phyloP scores from a whole-genome alignment of 2,888 invertebrate species.

The Ischnus inquisitorius region DNA sequence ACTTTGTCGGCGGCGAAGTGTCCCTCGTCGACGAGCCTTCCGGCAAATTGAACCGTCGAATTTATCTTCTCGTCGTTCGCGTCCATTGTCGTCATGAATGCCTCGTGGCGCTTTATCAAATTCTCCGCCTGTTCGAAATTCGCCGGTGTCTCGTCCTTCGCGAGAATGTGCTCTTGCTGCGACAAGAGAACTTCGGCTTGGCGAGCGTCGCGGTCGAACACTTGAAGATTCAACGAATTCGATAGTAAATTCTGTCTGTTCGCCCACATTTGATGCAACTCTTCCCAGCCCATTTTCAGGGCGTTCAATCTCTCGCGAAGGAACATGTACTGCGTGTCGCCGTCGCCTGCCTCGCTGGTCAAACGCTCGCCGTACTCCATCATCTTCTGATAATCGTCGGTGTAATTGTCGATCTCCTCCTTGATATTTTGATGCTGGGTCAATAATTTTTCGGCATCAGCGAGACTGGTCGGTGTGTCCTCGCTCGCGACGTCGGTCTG shows the following conservation, averaged over 20 bases:
- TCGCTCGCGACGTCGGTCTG: slow-evolving; percentile 99
- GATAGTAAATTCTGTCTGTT: slow-evolving; percentile 97
- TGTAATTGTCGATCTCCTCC: slow-evolving; percentile 99
- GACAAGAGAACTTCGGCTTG: slow-evolving; percentile 99
- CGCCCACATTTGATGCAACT: slow-evolving; percentile 99
- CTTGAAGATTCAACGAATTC: slow-evolving; percentile 97
- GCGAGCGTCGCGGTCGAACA: slow-evolving; percentile 98
- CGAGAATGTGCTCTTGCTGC: slow-evolving; percentile 98
- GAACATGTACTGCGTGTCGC: slow-evolving; percentile 99
- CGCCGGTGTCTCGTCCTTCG: slow-evolving; percentile 97
- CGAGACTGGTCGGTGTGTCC: slow-evolving; percentile 96
- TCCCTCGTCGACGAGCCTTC: slow-evolving; percentile 94
- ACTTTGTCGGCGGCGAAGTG: slow-evolving; percentile 99
- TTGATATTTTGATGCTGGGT: slow-evolving; percentile 99
- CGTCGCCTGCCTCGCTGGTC: slow-evolving; percentile 91
- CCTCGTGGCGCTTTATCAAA: slow-evolving; percentile 98
- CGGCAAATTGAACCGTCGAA: slow-evolving; percentile 97
- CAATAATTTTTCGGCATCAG: slow-evolving; percentile 98
- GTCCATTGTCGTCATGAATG: slow-evolving; percentile 99
- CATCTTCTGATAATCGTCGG: slow-evolving; percentile 99
- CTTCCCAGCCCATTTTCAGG: slow-evolving; percentile 99
- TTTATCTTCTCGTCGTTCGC: slow-evolving; percentile 99
- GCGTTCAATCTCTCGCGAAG: slow-evolving; percentile 98
- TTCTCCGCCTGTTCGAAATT: slow-evolving; percentile 99
- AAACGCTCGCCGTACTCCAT: slow-evolving; percentile 99